These are phyloP conservation scores for Bombyx mandarina DNA, from an alignment of 1,140 invertebrate species.

Conservation along the genomic window DNA sequence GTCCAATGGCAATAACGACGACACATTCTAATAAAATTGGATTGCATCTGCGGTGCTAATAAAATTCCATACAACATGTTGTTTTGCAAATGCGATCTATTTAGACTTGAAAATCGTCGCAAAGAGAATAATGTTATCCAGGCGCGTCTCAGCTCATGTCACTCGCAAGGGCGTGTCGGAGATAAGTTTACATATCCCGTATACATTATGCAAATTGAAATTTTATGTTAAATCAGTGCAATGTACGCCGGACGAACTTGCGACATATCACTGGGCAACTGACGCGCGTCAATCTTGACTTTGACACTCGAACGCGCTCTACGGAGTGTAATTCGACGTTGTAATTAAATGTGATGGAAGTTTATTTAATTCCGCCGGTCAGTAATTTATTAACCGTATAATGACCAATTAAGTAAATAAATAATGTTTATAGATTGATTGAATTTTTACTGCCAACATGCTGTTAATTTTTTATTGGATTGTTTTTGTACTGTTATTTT, in stretches of 20 bases:
- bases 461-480: too few species aligned
- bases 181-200: constrained; percentile 68
- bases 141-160: constrained; percentile 60
- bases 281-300: constrained; percentile 21
- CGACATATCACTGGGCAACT: constrained; percentile 33
- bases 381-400: too few species aligned
- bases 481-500: too few species aligned
- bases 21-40: too few species aligned
- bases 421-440: too few species aligned
- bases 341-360: too few species aligned
- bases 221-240: constrained; percentile 59
- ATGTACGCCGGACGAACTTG: constrained; percentile 15
- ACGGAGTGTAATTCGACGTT: too few species aligned
- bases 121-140: constrained; percentile 63
- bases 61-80: constrained; percentile 23
- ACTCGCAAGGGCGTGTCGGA: constrained; percentile 59
- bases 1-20: too few species aligned
- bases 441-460: too few species aligned
- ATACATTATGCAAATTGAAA: constrained; percentile 68
- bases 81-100: constrained; percentile 53
- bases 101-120: constrained; percentile 58
- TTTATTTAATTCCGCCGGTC: too few species aligned
- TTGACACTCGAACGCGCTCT: constrained; percentile 11
- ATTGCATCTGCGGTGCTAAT: constrained; percentile 12
- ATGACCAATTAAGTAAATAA: too few species aligned